These are phyloP conservation scores for Pituophis catenifer DNA, from an alignment of 2,113 vertebrate genomes.

Conservation along the genomic window DNA sequence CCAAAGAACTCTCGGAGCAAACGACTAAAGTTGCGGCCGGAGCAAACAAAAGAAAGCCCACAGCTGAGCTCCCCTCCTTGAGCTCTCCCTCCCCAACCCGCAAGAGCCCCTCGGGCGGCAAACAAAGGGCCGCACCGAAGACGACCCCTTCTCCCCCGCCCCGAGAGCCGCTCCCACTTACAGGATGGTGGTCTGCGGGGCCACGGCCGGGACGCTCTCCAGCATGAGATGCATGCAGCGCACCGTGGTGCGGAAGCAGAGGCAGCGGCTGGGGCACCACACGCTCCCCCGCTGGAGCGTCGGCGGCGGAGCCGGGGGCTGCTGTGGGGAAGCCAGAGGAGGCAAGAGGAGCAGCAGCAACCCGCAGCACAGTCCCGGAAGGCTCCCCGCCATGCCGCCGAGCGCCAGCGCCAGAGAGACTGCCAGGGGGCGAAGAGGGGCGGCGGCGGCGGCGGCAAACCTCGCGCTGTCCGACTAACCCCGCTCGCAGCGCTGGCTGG, in stretches of 20 bases:
- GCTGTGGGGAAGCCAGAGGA: slow-evolving; percentile 51
- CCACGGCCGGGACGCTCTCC: slow-evolving; percentile 87
- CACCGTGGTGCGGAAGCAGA: slow-evolving; percentile 94
- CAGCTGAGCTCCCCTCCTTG: background rate
- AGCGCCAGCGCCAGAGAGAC: slow-evolving; percentile 1
- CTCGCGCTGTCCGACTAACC: background rate
- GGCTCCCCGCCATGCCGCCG: slow-evolving; percentile 55
- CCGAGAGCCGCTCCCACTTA: slow-evolving; percentile 68
- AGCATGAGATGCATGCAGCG: slow-evolving; percentile 96
- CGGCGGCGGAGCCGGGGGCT: background rate
- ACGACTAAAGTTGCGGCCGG: background rate
- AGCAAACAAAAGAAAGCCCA: background rate
- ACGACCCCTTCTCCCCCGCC: background rate
- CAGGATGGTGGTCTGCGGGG: slow-evolving; percentile 91
- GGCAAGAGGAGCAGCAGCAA: slow-evolving; percentile 50
- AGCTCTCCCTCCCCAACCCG: background rate
- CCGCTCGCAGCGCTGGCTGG: background rate
- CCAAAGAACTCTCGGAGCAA: background rate
- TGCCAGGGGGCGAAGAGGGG: background rate
- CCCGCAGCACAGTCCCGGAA: slow-evolving; percentile 42
- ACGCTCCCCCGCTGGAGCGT: slow-evolving; percentile 57
- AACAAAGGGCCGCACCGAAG: slow-evolving; percentile 33
- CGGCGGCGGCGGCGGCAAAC: background rate
- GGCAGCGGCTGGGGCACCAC: slow-evolving; percentile 81
- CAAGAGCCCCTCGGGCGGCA: background rate